Evolutionary conservation across 2,888 invertebrate species (phyloP).

Genomic region (Gisinianus flammeolus): DNA sequence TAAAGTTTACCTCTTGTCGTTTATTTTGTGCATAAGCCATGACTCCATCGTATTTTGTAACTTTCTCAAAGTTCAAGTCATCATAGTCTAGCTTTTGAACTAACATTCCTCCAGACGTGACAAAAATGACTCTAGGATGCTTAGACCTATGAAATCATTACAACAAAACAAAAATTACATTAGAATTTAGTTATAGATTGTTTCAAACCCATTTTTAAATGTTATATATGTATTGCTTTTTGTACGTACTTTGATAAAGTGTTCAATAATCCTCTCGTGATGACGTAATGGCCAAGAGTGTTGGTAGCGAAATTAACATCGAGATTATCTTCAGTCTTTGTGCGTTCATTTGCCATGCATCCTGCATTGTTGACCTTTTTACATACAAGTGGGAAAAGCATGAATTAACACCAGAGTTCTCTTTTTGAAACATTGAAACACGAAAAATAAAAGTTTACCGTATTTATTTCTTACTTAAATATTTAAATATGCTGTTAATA

Average conservation of each 20-base stretch:
- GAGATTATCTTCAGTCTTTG: conserved; percentile 61
- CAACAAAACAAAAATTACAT: too few species aligned
- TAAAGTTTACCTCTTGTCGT: conserved; percentile 61
- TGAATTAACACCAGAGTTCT: too few species aligned
- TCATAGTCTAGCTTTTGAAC: conserved; percentile 62
- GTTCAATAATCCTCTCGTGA: conserved; percentile 62
- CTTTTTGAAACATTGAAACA: too few species aligned
- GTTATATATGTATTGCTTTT: too few species aligned
- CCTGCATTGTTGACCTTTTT: conserved; percentile 64
- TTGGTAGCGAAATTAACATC: conserved; percentile 65
- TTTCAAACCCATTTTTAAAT: too few species aligned
- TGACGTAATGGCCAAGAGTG: conserved; percentile 62
- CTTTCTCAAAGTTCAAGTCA: conserved; percentile 63
- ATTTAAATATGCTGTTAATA: too few species aligned
- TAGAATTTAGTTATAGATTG: too few species aligned
- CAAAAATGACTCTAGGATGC: conserved; percentile 62
- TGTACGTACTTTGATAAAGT: conserved; percentile 54
- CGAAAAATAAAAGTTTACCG: conserved; percentile 34
- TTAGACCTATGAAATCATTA: conserved; percentile 50
- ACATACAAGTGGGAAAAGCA: neutral
- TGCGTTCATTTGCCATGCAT: conserved; percentile 63
- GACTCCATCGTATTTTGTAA: conserved; percentile 63
- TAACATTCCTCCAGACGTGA: conserved; percentile 65
- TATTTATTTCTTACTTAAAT: too few species aligned
- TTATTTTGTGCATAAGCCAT: conserved; percentile 65